phyloP scores from a whole-genome alignment of 2,888 invertebrate genomes.

The Platerodrilus igneus region DNA sequence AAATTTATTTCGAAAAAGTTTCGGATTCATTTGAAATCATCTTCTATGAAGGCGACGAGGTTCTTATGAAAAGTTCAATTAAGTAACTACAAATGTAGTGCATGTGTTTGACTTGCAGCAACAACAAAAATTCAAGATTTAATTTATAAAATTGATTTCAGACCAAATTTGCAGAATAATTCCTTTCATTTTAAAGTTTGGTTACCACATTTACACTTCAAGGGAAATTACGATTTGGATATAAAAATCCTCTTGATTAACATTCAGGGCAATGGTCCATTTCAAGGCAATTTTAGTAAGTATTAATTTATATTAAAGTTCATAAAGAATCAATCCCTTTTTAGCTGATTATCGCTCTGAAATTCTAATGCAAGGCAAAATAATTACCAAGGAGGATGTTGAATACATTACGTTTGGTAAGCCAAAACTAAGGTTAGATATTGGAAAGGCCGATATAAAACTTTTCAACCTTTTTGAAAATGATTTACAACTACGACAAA shows the following conservation, averaged over 20 bases:
- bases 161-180: conserved; percentile 57
- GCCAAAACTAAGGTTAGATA: conserved; percentile 56
- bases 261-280: conserved; percentile 59
- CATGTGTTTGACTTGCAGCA: no score
- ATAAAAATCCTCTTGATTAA: conserved; percentile 59
- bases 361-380: conserved; percentile 58
- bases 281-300: conserved; percentile 65
- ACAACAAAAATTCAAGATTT: no score
- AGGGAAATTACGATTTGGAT: conserved; percentile 65
- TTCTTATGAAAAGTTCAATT: no score
- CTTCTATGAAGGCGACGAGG: no score
- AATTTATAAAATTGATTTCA: no score
- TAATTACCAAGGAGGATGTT: conserved; percentile 52
- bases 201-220: conserved; percentile 56
- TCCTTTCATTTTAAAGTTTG: conserved; percentile 58
- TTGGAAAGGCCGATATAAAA: conserved; percentile 57
- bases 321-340: conserved; percentile 32
- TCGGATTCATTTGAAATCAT: no score
- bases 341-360: conserved; percentile 62
- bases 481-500: conserved; percentile 59
- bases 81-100: no score
- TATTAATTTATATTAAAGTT: conserved; percentile 24
- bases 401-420: conserved; percentile 60
- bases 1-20: no score
- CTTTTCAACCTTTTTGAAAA: conserved; percentile 63